These are phyloP conservation scores for Eilema depressum DNA, from an alignment of 2,888 invertebrate genomes.

Conservation along the genomic window DNA sequence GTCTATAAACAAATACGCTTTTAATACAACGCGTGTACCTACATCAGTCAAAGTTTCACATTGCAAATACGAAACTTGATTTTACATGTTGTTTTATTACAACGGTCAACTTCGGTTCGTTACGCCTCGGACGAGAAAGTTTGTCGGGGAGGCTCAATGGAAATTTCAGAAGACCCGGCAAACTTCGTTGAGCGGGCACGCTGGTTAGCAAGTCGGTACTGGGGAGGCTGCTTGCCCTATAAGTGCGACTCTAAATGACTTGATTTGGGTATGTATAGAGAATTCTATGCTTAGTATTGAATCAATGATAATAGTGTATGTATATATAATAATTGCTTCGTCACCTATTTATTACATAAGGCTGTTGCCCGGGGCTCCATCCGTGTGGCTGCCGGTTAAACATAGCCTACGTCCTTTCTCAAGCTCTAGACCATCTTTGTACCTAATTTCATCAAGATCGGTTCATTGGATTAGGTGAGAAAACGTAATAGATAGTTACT, in stretches of 20 bases:
- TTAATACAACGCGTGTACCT: not conserved
- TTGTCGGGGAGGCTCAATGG: conserved; percentile 50
- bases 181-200: conserved; percentile 46
- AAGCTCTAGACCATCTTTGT: too few species aligned
- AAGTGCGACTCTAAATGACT: not conserved
- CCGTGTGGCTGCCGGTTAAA: too few species aligned
- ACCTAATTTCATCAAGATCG: too few species aligned
- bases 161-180: conserved; percentile 57
- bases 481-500: too few species aligned
- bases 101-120: conserved; percentile 60
- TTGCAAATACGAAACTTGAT: conserved; percentile 24
- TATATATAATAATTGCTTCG: too few species aligned
- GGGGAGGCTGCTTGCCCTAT: not conserved
- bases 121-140: conserved; percentile 61
- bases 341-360: too few species aligned
- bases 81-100: conserved; percentile 32
- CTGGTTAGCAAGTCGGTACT: conserved; percentile 40
- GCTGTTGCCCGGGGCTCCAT: too few species aligned
- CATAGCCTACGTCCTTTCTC: too few species aligned
- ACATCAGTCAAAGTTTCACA: conserved; percentile 10
- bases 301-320: too few species aligned
- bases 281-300: too few species aligned
- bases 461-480: too few species aligned
- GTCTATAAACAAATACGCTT: not conserved
- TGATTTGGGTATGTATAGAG: not conserved